A percentile compares a stretch with the other conserved stretches of the same genome.
Evolutionary conservation across 2,888 invertebrate genomes (phyloP).

Genomic region (Noctua pronuba): DNA sequence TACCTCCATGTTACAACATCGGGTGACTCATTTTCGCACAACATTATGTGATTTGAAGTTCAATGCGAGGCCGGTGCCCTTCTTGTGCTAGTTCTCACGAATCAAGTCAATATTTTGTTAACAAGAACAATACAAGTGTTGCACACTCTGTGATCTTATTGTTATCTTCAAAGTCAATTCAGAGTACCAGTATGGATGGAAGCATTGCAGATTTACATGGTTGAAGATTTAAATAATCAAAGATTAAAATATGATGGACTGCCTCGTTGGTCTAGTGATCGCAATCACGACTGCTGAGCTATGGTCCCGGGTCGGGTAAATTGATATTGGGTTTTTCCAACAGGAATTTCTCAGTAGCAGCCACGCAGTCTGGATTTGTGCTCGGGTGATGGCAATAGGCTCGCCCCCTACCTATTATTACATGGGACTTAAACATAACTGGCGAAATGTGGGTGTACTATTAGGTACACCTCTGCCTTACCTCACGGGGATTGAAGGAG

Average conservation of each 20-base stretch:
- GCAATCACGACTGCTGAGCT: too few species aligned
- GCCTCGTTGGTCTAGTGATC: too few species aligned
- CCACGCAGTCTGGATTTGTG: too few species aligned
- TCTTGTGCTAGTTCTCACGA: slow-evolving; percentile 51
- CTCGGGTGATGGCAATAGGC: too few species aligned
- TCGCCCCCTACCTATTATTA: too few species aligned
- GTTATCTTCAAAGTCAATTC: slow-evolving; percentile 1
- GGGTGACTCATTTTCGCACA: slow-evolving; percentile 35
- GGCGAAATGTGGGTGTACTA: too few species aligned
- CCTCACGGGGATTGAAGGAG: too few species aligned
- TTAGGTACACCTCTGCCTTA: too few species aligned
- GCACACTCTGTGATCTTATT: slow-evolving; percentile 10
- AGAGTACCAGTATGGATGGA: not conserved
- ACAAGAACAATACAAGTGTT: slow-evolving; percentile 16
- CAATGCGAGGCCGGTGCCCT: slow-evolving; percentile 35
- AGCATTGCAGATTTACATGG: not conserved
- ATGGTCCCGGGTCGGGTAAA: too few species aligned
- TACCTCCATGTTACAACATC: slow-evolving; percentile 16
- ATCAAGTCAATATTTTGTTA: slow-evolving; percentile 48
- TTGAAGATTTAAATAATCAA: not conserved
- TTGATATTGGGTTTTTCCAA: too few species aligned
- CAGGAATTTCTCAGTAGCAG: too few species aligned
- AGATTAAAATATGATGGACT: not conserved
- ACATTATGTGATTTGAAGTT: slow-evolving; percentile 45
- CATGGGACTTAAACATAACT: too few species aligned